phyloP scores from a whole-genome alignment of 2,113 vertebrate species.

The Protobothrops flavoviridis region DNA sequence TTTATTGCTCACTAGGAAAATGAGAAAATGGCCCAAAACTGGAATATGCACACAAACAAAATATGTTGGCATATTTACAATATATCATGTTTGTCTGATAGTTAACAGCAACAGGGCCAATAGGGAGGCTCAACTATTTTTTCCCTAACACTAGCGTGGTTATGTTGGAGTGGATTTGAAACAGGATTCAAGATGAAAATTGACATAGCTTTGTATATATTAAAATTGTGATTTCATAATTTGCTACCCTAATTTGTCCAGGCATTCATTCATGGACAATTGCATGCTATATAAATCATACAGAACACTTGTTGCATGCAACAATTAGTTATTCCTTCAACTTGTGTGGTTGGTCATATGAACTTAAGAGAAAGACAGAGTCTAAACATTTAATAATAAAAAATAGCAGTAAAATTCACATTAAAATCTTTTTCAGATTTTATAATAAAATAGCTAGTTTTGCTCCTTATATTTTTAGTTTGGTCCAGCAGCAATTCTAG shows the following conservation, averaged over 20 bases:
- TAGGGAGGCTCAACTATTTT: slow-evolving; percentile 65
- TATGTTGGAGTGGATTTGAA: slow-evolving; percentile 75
- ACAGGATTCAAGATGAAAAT: slow-evolving; percentile 56
- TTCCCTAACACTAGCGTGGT: slow-evolving; percentile 70
- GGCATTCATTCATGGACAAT: not conserved
- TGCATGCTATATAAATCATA: not conserved
- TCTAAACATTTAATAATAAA: slow-evolving; percentile 29
- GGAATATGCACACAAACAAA: slow-evolving; percentile 70
- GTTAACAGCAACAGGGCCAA: slow-evolving; percentile 61
- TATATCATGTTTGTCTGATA: slow-evolving; percentile 63
- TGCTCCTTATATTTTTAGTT: not conserved
- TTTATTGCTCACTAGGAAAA: slow-evolving; percentile 65
- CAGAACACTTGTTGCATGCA: not conserved
- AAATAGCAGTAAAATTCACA: slow-evolving; percentile 20
- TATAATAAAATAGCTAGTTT: not conserved
- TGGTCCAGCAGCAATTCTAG: not conserved
- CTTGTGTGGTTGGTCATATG: slow-evolving; percentile 15
- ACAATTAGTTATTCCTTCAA: not conserved
- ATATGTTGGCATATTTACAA: slow-evolving; percentile 68
- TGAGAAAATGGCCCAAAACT: slow-evolving; percentile 70
- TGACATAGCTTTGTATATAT: slow-evolving; percentile 76
- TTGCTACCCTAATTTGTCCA: not conserved
- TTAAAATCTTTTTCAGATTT: not conserved
- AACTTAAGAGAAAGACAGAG: not conserved
- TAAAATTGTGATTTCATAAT: slow-evolving; percentile 61